Conservation (phyloP, 2,797 vertebrate genomes). For the Ctenopoma multispine region DNA sequence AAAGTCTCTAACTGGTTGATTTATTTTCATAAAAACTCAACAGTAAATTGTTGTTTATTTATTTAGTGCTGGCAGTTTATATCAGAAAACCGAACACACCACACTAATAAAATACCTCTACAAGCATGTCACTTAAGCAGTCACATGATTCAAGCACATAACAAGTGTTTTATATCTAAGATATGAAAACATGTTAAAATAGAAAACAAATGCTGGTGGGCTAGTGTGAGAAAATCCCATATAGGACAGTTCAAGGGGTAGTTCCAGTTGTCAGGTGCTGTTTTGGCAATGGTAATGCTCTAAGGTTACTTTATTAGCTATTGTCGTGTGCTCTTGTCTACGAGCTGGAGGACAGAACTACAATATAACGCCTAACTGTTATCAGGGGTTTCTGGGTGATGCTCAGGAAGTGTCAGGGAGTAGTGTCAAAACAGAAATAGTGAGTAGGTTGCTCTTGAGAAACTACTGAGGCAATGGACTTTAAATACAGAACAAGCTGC, state of each 20-base stretch:
- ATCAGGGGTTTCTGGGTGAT: slow-evolving; percentile 63
- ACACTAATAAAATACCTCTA: too few relatives aligned
- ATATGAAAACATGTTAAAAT: background rate
- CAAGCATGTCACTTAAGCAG: too few relatives aligned
- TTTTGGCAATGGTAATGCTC: slow-evolving; percentile 1
- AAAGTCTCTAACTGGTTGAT: too few relatives aligned
- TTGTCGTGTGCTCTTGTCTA: slow-evolving; percentile 27
- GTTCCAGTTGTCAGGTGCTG: background rate
- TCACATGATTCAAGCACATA: background rate
- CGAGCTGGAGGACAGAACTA: slow-evolving; percentile 32
- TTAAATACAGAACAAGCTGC: slow-evolving; percentile 44
- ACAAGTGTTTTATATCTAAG: background rate
- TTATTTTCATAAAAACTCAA: too few relatives aligned
- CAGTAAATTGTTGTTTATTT: too few relatives aligned
- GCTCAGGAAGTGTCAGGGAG: slow-evolving; percentile 63
- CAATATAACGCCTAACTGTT: slow-evolving; percentile 21
- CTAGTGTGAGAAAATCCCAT: background rate
- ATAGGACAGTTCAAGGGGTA: background rate
- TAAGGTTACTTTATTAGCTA: background rate
- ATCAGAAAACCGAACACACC: too few relatives aligned
- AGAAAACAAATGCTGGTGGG: background rate
- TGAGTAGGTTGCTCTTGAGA: slow-evolving; percentile 46
- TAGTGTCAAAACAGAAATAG: slow-evolving; percentile 66
- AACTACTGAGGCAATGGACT: slow-evolving; percentile 34
- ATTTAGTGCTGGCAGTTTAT: too few relatives aligned